phyloP scores from a whole-genome alignment of 2,888 invertebrate genomes.

The Macropis europaea region DNA sequence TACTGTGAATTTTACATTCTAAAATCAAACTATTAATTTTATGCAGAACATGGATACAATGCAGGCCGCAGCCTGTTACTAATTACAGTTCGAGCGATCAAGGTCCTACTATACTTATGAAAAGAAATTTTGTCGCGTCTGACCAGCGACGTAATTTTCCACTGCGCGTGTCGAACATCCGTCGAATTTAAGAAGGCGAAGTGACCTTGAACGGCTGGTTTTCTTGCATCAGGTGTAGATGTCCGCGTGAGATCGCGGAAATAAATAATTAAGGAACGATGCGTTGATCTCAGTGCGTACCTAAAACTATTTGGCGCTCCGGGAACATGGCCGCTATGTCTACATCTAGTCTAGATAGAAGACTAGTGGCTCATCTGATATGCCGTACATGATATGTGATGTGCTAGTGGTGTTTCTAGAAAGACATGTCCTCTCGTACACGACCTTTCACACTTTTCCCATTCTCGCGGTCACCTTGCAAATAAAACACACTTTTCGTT shows the following conservation, averaged over 20 bases:
- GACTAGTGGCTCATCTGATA: conserved; percentile 77
- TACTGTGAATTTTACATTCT: too few relatives aligned
- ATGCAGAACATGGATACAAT: too few relatives aligned
- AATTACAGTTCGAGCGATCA: too few relatives aligned
- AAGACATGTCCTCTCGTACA: conserved; percentile 60
- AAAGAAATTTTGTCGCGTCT: too few relatives aligned
- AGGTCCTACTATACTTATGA: background rate
- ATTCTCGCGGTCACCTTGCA: conserved; percentile 43
- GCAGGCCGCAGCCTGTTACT: too few relatives aligned
- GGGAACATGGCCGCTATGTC: conserved; percentile 78
- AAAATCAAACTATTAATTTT: too few relatives aligned
- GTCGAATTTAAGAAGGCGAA: too few relatives aligned
- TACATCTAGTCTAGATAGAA: conserved; percentile 78
- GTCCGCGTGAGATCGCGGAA: conserved; percentile 59
- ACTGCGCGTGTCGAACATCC: too few relatives aligned
- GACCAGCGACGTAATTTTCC: too few relatives aligned
- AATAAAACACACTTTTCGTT: conserved; percentile 35
- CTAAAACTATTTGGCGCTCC: conserved; percentile 79
- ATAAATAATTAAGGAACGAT: conserved; percentile 71
- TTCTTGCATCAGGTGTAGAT: too few relatives aligned
- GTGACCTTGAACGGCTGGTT: too few relatives aligned
- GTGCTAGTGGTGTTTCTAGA: conserved; percentile 66
- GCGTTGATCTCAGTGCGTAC: conserved; percentile 78
- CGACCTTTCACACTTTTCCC: conserved; percentile 51
- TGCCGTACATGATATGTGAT: conserved; percentile 77